phyloP scores from a whole-genome alignment of 2,888 invertebrate genomes.

The Plagodis pulveraria region DNA sequence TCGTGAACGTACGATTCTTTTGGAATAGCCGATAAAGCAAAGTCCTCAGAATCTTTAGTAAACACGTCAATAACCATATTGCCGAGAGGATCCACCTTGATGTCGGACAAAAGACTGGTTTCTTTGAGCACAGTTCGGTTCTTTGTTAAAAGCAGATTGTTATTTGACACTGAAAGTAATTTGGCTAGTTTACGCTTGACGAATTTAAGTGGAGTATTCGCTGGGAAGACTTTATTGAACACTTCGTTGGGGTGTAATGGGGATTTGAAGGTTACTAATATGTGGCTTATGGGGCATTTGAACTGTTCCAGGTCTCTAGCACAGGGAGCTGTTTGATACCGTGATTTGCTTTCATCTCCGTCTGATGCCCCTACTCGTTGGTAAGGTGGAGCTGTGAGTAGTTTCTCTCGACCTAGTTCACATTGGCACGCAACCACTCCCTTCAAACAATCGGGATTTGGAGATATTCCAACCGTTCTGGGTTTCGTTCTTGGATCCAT shows the following conservation, averaged over 20 bases:
- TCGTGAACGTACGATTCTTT: slow-evolving; percentile 75
- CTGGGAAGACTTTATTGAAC: slow-evolving; percentile 76
- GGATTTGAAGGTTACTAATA: slow-evolving; percentile 70
- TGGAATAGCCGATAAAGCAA: slow-evolving; percentile 68
- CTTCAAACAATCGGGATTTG: slow-evolving; percentile 54
- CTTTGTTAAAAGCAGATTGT: slow-evolving; percentile 69
- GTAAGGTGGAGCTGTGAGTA: slow-evolving; percentile 75
- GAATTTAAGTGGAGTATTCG: slow-evolving; percentile 70
- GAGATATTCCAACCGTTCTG: slow-evolving; percentile 52
- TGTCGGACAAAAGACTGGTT: slow-evolving; percentile 62
- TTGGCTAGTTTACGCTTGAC: slow-evolving; percentile 76
- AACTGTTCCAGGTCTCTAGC: slow-evolving; percentile 62
- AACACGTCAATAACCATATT: slow-evolving; percentile 74
- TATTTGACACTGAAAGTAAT: slow-evolving; percentile 67
- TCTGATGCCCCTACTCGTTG: slow-evolving; percentile 48
- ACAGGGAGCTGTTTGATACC: slow-evolving; percentile 70
- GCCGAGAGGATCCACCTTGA: slow-evolving; percentile 70
- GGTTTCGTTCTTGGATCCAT: slow-evolving; percentile 49
- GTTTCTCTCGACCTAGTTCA: slow-evolving; percentile 74
- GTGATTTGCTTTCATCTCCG: slow-evolving; percentile 56
- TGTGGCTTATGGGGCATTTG: slow-evolving; percentile 74
- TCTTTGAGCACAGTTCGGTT: slow-evolving; percentile 76
- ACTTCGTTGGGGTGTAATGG: slow-evolving; percentile 68
- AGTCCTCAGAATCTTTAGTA: slow-evolving; percentile 72
- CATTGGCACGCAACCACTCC: slow-evolving; percentile 70